Conservation (phyloP, 1,140 invertebrate species). For the Drosophila yakuba region DNA sequence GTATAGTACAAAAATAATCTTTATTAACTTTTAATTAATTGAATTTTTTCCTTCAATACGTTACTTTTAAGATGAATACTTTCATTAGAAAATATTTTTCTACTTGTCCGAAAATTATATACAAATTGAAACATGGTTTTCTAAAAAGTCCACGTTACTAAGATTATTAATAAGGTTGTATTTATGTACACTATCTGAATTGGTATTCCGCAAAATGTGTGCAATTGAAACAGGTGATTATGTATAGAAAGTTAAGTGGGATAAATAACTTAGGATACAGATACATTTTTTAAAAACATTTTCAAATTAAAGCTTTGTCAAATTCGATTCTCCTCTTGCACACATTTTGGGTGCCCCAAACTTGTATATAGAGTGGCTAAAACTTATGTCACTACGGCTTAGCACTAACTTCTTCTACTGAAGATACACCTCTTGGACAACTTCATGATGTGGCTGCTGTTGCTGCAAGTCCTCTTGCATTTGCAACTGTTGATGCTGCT, state of each 20-base stretch:
- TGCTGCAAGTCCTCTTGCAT: constrained; percentile 55
- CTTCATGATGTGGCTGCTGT: constrained; percentile 70
- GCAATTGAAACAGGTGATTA: neutral
- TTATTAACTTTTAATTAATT: constrained; percentile 35
- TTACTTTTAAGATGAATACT: constrained; percentile 15
- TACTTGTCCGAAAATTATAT: constrained; percentile 16
- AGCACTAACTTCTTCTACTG: constrained; percentile 45
- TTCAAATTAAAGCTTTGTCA: constrained; percentile 10
- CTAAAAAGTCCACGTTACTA: constrained; percentile 8
- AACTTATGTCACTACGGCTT: constrained; percentile 41
- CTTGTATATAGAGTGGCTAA: constrained; percentile 33
- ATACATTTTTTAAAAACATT: constrained; percentile 5
- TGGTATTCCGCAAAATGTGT: constrained; percentile 25
- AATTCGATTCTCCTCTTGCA: constrained; percentile 4
- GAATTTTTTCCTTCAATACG: constrained; percentile 20
- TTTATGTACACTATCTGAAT: constrained; percentile 29
- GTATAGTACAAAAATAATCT: constrained; percentile 74
- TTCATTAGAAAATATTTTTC: constrained; percentile 37
- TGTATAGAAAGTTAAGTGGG: neutral
- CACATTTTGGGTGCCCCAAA: constrained; percentile 23
- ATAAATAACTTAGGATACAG: neutral
- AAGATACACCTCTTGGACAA: constrained; percentile 78
- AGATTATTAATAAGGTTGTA: constrained; percentile 19
- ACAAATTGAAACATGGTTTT: constrained; percentile 19
- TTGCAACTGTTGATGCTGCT: constrained; percentile 65